Base-by-base conservation (phyloP, 2,888 invertebrate species). In the Archaeoteleia sp. region DNA sequence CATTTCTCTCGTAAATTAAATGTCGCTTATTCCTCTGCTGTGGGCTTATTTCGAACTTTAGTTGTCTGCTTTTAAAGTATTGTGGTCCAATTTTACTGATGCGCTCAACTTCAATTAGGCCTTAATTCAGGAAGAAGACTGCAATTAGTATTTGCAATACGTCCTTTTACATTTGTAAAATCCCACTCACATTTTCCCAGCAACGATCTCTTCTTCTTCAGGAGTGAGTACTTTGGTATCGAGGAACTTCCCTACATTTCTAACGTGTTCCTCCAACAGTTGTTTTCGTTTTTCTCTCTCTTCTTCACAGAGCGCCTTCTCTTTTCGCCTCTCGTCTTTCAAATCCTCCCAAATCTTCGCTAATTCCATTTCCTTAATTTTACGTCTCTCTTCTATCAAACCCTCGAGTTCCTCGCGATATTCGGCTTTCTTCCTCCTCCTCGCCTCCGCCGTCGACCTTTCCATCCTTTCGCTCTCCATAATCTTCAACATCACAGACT, bases 371-470 rank as follows among this genome's bases (percentile, higher is more conserved):
- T 74, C 74, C n/a, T 77, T 74, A 8, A 74, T 70, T 10, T 10
- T 68, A 5, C 58, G 67, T 6, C 80, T 75, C 8, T 80, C 76
- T n/a, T 70, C 69, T 55, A 83, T 78, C 34, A 83, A 29, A 6
- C 37, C 45, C 35, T 70, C 69, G 45, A 84, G 68, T 10, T 82
- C 82, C 2, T 74, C 65, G 1, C 76, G 74, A 61, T 81, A 79
- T 13, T 70, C 68, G 0, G 72, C 9, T 27, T 71, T 68, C 32
- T 73, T 74, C 4, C 82, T 73, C 20, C 61, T 74, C 9, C 65
- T 76, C 5, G 77, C 76, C 32, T 78, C 74, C 1, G 53, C 68
- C 2, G 80, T 79, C 9, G 78, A 71, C 6, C 67, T 76, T 2
- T 67, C 72, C 6, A 74, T 70, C 37, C 40, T 76, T 34, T 80